These are phyloP conservation scores for Brachionichthys hirsutus DNA, from an alignment of 2,113 vertebrate genomes.

Conservation along the genomic window DNA sequence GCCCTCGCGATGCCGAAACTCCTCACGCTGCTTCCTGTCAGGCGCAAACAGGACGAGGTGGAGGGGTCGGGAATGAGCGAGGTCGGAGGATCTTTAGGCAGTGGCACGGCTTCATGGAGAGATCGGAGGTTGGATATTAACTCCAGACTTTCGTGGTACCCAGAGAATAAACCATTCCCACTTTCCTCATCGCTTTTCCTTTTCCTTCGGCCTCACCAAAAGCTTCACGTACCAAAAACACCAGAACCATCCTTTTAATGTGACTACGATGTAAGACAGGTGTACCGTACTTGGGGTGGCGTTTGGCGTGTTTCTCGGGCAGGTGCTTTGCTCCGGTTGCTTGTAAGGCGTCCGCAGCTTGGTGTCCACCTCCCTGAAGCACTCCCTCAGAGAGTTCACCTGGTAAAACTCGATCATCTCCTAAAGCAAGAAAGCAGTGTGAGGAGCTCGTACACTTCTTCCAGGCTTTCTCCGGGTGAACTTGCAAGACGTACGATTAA, in stretches of 20 bases:
- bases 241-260: no score
- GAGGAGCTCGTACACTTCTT: no score
- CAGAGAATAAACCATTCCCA: neutral
- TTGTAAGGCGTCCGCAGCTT: constrained; percentile 83
- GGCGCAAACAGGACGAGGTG: constrained; percentile 3
- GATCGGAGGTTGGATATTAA: neutral
- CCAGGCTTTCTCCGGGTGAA: no score
- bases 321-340: constrained; percentile 79
- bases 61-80: neutral
- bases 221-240: no score
- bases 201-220: neutral
- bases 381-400: constrained; percentile 87
- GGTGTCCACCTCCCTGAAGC: constrained; percentile 88
- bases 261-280: neutral
- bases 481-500: constrained; percentile 76
- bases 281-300: constrained; percentile 65
- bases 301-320: constrained; percentile 38
- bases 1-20: constrained; percentile 84
- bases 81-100: neutral
- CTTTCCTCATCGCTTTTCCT: neutral
- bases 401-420: constrained; percentile 90
- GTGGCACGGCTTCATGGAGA: no score
- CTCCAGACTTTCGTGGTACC: neutral
- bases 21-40: constrained; percentile 74
- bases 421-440: constrained; percentile 58